A percentile compares a stretch with the other conserved stretches of the same genome.
Evolutionary conservation across 2,888 invertebrate species (phyloP).

Genomic region (Prionchulus punctatus): DNA sequence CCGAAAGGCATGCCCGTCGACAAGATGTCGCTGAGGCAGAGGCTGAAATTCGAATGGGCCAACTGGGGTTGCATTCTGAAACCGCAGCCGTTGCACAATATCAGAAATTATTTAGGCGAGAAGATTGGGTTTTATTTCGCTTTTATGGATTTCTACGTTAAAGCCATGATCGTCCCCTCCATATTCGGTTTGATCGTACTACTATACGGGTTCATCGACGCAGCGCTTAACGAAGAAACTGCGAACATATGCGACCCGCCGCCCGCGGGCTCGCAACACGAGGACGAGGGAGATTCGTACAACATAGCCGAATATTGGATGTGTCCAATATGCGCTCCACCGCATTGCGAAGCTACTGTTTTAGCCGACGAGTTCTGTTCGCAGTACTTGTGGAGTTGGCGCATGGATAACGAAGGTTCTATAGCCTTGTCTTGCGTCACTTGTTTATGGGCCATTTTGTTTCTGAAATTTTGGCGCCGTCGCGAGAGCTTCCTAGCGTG

Average conservation of each 20-base stretch:
- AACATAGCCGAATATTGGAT: no score
- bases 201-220: no score
- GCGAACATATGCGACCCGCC: no score
- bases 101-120: conserved; percentile 33
- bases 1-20: not conserved
- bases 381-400: not conserved
- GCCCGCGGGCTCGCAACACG: no score
- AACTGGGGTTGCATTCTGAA: conserved; percentile 6
- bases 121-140: conserved; percentile 47
- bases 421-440: not conserved
- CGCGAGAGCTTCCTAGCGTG: not conserved
- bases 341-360: not conserved
- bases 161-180: not conserved
- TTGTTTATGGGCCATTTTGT: not conserved
- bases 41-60: conserved; percentile 11
- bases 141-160: conserved; percentile 1
- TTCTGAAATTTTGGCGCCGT: conserved; percentile 1
- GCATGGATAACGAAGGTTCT: not conserved
- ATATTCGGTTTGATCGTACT: not conserved
- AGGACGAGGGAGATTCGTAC: no score
- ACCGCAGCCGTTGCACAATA: conserved; percentile 11
- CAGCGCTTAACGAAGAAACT: no score
- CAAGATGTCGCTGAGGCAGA: conserved; percentile 8
- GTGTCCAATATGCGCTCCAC: not conserved
- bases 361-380: not conserved